A percentile compares a stretch with the other conserved stretches of the same genome.
phyloP scores from a whole-genome alignment of 64 coral and sea anemone genomes.

The Dendrophyllia cribrosa region DNA sequence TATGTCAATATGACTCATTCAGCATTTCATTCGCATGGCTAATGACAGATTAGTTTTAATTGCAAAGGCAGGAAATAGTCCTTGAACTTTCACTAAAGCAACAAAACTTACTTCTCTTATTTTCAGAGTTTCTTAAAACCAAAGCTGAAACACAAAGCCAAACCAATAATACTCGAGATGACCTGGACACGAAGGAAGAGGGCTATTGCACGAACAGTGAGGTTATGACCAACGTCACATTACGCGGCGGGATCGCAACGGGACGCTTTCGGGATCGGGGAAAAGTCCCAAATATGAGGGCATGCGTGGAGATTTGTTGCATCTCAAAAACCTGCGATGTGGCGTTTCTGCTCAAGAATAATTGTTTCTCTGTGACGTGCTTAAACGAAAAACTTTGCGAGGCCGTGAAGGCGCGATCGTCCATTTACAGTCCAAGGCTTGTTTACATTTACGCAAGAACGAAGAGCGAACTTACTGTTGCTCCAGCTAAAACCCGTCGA shows the following conservation, averaged over 20 bases:
- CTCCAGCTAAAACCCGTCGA: background rate
- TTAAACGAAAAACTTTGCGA: conserved; percentile 76
- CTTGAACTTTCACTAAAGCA: too few relatives aligned
- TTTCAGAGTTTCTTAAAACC: background rate
- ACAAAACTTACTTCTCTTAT: background rate
- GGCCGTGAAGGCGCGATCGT: conserved; percentile 75
- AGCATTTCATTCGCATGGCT: too few relatives aligned
- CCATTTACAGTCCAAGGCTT: conserved; percentile 62
- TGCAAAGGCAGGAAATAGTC: too few relatives aligned
- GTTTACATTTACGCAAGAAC: conserved; percentile 91
- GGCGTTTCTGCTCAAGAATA: conserved; percentile 81
- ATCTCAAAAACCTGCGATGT: conserved; percentile 80
- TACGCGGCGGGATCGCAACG: conserved; percentile 60
- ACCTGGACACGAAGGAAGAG: conserved; percentile 55
- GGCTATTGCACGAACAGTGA: conserved; percentile 76
- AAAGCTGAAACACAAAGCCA: background rate
- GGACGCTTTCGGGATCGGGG: conserved; percentile 76
- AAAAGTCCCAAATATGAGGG: conserved; percentile 54
- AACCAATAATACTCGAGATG: background rate
- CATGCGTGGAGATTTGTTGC: conserved; percentile 83
- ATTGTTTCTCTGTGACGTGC: conserved; percentile 92
- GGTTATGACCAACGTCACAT: conserved; percentile 66
- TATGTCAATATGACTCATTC: too few relatives aligned
- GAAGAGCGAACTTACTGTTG: conserved; percentile 8
- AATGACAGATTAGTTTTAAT: too few relatives aligned